Evolutionary conservation across 2,888 invertebrate species (phyloP), one percentile per base, ranked within the genome.

Genomic region (Acronicta alni): DNA sequence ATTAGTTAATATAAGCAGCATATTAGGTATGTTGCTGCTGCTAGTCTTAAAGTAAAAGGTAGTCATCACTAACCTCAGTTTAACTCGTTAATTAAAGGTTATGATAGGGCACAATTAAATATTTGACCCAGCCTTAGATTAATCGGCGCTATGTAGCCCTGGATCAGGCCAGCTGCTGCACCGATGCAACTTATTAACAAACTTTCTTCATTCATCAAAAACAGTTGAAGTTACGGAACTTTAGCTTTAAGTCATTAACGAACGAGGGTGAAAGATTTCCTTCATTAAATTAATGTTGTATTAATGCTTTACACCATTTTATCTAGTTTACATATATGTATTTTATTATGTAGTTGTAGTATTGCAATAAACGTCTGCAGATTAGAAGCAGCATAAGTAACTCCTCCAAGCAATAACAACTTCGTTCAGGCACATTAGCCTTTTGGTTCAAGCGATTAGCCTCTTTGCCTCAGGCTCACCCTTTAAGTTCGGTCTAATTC

Each of bases 131-230:
- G 51, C 23, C n/a, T 47, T 26, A 67, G 47, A 57, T 52, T 44
- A 71, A 71, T 60, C 14, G 47, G 32, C 30, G 38, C 18, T 30
- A 35, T 56, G 26, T 35, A 41, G 18, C 44, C 49, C 15, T 23
- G 23, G 17, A 32, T n/a, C 39, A 8, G 6, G 12, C 52, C 68
- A 67, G 60, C 54, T 56, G 60, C 15, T 72, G 68, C 60, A 53
- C 16, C 42, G 52, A 37, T 60, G 68, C 68, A 60, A 56, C 60
- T 68, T 71, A 46, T 56, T 48, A 46, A 53, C 26, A 14, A 72
- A 72, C 35, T 68, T 67, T 15, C 15, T 53, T 56, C 51, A 60
- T 72, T 60, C 55, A 60, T 68, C 52, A 72, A 42, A 55, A 52
- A n/a, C 47, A 38, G 37, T 41, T 26, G 1, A 32, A 48, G 44